Evolutionary conservation across 2,113 vertebrate genomes (phyloP).

Genomic region (Thunnus thynnus): DNA sequence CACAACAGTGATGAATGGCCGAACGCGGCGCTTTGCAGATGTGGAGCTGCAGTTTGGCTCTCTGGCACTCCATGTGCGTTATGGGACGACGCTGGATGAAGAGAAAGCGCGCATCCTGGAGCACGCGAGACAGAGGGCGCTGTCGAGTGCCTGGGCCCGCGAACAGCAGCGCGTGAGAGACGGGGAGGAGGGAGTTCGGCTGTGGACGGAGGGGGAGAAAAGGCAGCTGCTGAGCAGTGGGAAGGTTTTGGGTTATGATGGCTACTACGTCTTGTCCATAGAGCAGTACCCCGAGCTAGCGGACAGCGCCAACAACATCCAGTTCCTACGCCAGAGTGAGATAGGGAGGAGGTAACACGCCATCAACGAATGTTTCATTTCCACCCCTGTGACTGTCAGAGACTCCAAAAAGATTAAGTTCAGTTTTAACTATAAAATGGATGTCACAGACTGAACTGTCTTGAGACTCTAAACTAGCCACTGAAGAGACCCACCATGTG

Average conservation of each 20-base stretch:
- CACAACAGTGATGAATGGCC: constrained; percentile 95
- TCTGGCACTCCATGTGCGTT: constrained; percentile 94
- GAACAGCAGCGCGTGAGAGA: constrained; percentile 97
- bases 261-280: constrained; percentile 98
- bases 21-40: constrained; percentile 96
- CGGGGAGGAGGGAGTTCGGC: constrained; percentile 94
- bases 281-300: constrained; percentile 99
- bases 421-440: constrained; percentile 55
- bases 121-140: constrained; percentile 94
- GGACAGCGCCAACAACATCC: constrained; percentile 98
- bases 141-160: constrained; percentile 95
- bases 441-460: constrained; percentile 64
- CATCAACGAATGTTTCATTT: constrained; percentile 10
- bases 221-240: constrained; percentile 97
- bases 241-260: constrained; percentile 97
- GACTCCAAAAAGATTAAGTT: constrained; percentile 37
- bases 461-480: constrained; percentile 54
- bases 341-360: constrained; percentile 98
- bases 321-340: constrained; percentile 98
- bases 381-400: constrained; percentile 37
- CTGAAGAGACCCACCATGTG: constrained; percentile 22
- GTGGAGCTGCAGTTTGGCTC: constrained; percentile 96
- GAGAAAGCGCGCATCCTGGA: constrained; percentile 97
- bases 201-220: constrained; percentile 99
- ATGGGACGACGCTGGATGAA: constrained; percentile 96